Conservation (phyloP, 2,888 invertebrate genomes). For the Lathronympha strigana region DNA sequence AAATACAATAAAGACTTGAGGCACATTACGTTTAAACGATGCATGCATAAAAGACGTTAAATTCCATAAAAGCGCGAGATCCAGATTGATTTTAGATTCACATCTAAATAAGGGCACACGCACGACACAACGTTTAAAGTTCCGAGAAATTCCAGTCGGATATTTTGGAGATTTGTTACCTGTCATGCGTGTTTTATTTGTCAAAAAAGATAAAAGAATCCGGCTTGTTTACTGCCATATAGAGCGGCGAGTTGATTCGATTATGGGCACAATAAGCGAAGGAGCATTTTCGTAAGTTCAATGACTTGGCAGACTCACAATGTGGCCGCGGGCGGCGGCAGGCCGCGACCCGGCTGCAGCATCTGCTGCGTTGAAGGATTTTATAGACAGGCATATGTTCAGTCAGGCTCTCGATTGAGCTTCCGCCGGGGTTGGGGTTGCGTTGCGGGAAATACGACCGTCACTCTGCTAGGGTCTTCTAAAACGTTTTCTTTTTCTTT, state of each 20-base stretch:
- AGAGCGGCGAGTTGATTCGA: constrained; percentile 76
- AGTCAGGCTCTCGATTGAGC: constrained; percentile 45
- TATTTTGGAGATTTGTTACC: constrained; percentile 54
- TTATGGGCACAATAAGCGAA: constrained; percentile 81
- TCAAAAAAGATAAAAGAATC: constrained; percentile 67
- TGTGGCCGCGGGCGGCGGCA: constrained; percentile 64
- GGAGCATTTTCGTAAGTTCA: constrained; percentile 80
- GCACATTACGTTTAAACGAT: constrained; percentile 16
- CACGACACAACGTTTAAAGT: constrained; percentile 42
- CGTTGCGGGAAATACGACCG: constrained; percentile 5
- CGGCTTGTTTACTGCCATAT: constrained; percentile 73
- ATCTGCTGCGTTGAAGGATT: constrained; percentile 74
- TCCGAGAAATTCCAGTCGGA: constrained; percentile 50
- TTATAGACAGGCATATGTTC: constrained; percentile 66
- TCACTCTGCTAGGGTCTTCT: neutral
- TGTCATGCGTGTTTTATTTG: constrained; percentile 66
- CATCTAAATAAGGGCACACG: constrained; percentile 37
- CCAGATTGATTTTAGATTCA: constrained; percentile 35
- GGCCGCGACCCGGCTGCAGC: constrained; percentile 64
- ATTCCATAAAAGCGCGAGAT: constrained; percentile 16
- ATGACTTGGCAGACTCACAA: constrained; percentile 75
- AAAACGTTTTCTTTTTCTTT: neutral
- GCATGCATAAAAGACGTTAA: constrained; percentile 21
- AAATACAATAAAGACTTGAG: constrained; percentile 38
- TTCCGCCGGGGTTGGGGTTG: constrained; percentile 48